Percentiles rank a stretch among this genome's conserved stretches.
These are phyloP conservation scores for Martes martes DNA, from an alignment of 2,113 vertebrate species.

Conservation along the genomic window DNA sequence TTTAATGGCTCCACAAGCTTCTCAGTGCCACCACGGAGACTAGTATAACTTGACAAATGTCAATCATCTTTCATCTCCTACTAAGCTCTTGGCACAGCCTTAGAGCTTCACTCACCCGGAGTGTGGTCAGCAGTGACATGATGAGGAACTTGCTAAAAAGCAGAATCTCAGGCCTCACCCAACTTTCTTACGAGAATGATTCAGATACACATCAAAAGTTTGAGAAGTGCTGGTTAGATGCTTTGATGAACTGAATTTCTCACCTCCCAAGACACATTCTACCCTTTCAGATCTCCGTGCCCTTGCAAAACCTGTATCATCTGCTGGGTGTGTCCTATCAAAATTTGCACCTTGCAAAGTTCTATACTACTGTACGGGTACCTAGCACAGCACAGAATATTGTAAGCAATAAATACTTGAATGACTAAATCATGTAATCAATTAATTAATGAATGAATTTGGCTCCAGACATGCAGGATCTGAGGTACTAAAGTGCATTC, in stretches of 20 bases:
- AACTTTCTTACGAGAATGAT: background rate
- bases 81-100: background rate
- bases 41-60: background rate
- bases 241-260: background rate
- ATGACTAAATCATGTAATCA: background rate
- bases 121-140: background rate
- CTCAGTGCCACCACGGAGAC: background rate
- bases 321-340: background rate
- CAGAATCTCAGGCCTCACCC: background rate
- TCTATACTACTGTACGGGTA: background rate
- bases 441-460: background rate
- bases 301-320: background rate
- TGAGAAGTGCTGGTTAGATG: background rate
- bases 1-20: background rate
- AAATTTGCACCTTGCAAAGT: background rate
- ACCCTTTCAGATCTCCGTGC: background rate
- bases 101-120: background rate
- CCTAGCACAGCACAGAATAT: background rate
- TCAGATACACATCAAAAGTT: background rate
- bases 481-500: background rate
- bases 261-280: background rate
- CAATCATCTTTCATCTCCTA: background rate
- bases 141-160: background rate
- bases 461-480: background rate
- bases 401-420: background rate